Evolutionary conservation across 2,888 invertebrate genomes (phyloP), one percentile per base, ranked within the genome.

Genomic region (Epinotia ramella): DNA sequence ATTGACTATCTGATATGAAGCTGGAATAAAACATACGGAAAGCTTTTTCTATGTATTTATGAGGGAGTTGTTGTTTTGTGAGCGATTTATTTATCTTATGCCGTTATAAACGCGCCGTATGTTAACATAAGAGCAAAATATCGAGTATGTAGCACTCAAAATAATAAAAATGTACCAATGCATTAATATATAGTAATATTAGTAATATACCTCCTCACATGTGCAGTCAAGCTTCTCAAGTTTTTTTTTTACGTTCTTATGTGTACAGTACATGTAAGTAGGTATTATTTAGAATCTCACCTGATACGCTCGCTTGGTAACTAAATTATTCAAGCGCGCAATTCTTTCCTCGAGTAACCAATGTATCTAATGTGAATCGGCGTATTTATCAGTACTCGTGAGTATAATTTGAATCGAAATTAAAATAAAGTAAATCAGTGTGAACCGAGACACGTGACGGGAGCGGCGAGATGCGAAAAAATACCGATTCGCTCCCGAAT

Each of bases 401-500:
- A 70, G 65, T 60, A 66, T 70, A 75, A 75, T 71, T 75, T 73
- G 68, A 73, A 64, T 60, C 66, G 53, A 75, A 75, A 71, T 75
- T 66, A 75, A 75, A 71, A 75, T 63, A 65, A 70, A 75, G 67
- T 73, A 71, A 70, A 59, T 63, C 76, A 73, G 59, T 79, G 78
- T 70, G 78, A 80, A 78, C 76, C 56, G 33, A 49, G 73, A 28
- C 81, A 79, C 78, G 80, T 82, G 81, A 60, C 60, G 62, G 71
- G 78, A 69, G 79, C 83, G 76, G 64, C 80, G 81, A 80, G 83
- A 79, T 79, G 84, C 81, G 87, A 89, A 82, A 87, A 88, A 87
- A 84, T 79, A 79, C 80, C 77, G 80, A 82, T 80, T 84, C 80
- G 80, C 81, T 82, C 80, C 80, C 81, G 82, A 87, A 84, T 86